A percentile compares a stretch with the other conserved stretches of the same genome.
Evolutionary conservation across 2,888 invertebrate genomes (phyloP).

Genomic region (Osmoderma eremita): DNA sequence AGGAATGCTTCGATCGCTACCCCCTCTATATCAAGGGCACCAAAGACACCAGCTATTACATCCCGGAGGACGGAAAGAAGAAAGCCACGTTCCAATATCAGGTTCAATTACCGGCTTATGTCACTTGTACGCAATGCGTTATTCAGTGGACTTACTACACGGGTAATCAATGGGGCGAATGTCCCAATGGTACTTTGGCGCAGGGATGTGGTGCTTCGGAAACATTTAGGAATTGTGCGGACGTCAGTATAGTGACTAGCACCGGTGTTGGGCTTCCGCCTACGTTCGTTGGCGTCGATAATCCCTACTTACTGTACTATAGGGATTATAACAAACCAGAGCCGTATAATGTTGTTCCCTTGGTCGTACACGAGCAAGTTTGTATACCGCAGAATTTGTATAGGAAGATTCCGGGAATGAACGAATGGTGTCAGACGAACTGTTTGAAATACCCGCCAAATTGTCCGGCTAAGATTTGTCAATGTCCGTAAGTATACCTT

Average conservation of each 20-base stretch:
- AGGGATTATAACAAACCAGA: conserved; percentile 74
- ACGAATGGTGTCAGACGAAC: conserved; percentile 85
- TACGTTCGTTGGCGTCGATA: conserved; percentile 73
- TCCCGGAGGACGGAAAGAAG: conserved; percentile 73
- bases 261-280: conserved; percentile 80
- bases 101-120: conserved; percentile 81
- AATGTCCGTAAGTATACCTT: conserved; percentile 80
- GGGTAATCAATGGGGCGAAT: conserved; percentile 93
- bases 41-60: conserved; percentile 74
- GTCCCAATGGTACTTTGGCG: conserved; percentile 85
- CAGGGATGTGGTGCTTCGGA: conserved; percentile 92
- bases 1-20: conserved; percentile 85
- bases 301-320: conserved; percentile 82
- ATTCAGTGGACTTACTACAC: conserved; percentile 94
- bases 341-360: conserved; percentile 74
- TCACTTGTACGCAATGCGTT: conserved; percentile 90
- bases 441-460: conserved; percentile 88
- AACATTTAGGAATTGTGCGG: conserved; percentile 91
- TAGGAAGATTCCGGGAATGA: conserved; percentile 78
- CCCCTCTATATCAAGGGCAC: conserved; percentile 80
- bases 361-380: conserved; percentile 84
- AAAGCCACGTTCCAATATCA: conserved; percentile 70
- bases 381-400: conserved; percentile 76
- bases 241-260: conserved; percentile 83
- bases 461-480: conserved; percentile 79